Base-by-base conservation (phyloP, 2,888 invertebrate species). In the Agrochola circellaris region DNA sequence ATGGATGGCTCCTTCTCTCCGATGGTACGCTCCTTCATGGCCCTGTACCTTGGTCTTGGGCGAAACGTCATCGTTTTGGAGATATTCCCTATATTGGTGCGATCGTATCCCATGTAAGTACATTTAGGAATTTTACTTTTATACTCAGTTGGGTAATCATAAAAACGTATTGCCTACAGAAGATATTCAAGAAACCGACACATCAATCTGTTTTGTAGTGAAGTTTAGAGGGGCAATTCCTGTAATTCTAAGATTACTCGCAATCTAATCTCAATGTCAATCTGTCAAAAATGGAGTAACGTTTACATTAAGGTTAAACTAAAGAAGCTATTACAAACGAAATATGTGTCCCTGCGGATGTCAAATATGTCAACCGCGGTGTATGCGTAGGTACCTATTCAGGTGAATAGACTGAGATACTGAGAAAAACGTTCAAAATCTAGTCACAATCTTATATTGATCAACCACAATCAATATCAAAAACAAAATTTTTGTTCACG, bases 41-140 rank as follows among this genome's bases (percentile, higher is more conserved):
- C 87, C 7, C 78, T 91, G 3, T 95, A 94, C 79, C 79, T 95
- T 3, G 82, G 88, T n/a, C 88, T 89, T n/a, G 94, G 94, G 0
- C 89, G 91, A 58, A 95, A 95, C 73, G 91, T 95, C 51, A 91
- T 96, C 61, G 90, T 95, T 4, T 85, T 96, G 26, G 96, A 96
- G 79, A 92, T 93, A 34, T 95, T 94, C 78, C 95, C 95, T 1
- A 78, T 95, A 45, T 89, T 96, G 17, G 89, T 94, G 58, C 92
- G 94, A 38, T 91, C 93, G 2, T 96, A 96, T 83, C 96, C 96
- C 2, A 79, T 95, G 96, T 96, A 89, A 93, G 95, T 90, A 58
- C 2, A 30, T 30, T 6, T 3, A 5, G 13, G n/a, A n/a, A n/a
- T 9, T 26, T 15, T 15, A 17, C 0, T 23, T 67, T 38, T 38